Evolutionary conservation across 2,888 invertebrate genomes (phyloP).

Genomic region (Subacronicta megacephala): DNA sequence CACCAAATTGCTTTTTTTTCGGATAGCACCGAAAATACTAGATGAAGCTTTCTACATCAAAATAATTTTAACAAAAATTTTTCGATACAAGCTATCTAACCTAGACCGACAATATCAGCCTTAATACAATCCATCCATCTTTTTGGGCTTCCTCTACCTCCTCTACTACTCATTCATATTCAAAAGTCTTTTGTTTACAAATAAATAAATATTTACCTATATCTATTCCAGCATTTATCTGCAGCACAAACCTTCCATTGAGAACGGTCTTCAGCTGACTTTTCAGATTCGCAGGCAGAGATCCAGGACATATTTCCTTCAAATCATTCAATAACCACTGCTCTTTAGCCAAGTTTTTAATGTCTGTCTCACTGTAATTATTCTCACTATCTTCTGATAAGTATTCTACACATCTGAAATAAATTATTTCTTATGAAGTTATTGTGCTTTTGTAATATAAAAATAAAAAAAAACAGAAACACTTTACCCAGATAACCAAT

Average conservation of each 20-base stretch:
- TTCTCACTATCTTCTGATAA: constrained; percentile 80
- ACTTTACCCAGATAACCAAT: constrained; percentile 81
- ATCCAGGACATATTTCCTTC: constrained; percentile 90
- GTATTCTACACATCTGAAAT: constrained; percentile 87
- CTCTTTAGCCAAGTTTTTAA: constrained; percentile 89
- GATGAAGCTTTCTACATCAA: too few species aligned
- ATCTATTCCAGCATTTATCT: constrained; percentile 90
- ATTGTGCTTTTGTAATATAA: neutral
- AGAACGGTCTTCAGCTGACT: constrained; percentile 81
- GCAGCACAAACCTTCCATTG: constrained; percentile 89
- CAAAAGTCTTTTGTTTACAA: too few species aligned
- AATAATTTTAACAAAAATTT: too few species aligned
- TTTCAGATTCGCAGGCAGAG: constrained; percentile 89
- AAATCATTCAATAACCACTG: constrained; percentile 92
- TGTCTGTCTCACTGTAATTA: constrained; percentile 79
- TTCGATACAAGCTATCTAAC: too few species aligned
- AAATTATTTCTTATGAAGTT: constrained; percentile 10
- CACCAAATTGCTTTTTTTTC: too few species aligned
- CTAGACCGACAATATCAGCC: too few species aligned
- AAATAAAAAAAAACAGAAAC: neutral
- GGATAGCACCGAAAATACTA: too few species aligned
- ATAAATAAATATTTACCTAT: constrained; percentile 80
- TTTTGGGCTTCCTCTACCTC: too few species aligned
- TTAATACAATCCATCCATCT: too few species aligned
- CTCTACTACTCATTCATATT: too few species aligned